Evolutionary conservation across 2,797 vertebrate genomes (phyloP).

Genomic region (Aldrovandia affinis): DNA sequence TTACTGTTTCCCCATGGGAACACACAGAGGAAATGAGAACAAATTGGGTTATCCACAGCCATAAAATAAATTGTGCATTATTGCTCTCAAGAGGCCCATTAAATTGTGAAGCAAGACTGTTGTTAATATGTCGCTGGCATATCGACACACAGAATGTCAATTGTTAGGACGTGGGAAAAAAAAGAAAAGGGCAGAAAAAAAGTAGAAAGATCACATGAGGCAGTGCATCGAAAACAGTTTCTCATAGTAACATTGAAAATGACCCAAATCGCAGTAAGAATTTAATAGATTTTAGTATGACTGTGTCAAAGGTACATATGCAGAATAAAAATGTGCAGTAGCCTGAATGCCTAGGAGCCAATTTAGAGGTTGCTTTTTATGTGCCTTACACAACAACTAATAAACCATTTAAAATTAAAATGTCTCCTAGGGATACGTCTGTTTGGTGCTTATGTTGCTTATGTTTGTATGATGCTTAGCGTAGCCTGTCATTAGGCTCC

Average conservation of each 20-base stretch:
- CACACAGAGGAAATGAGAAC: neutral
- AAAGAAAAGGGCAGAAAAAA: no score
- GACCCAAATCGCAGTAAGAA: neutral
- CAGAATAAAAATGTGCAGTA: neutral
- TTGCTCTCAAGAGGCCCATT: neutral
- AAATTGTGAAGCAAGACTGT: neutral
- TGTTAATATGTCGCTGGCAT: neutral
- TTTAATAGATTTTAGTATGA: neutral
- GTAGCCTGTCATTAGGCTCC: neutral
- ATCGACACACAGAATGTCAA: neutral
- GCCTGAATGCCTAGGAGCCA: neutral
- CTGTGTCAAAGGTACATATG: neutral
- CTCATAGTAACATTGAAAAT: neutral
- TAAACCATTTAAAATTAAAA: neutral
- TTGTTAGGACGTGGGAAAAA: no score
- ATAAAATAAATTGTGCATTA: neutral
- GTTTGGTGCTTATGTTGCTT: neutral
- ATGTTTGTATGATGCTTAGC: neutral
- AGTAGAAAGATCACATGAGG: no score
- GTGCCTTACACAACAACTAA: neutral
- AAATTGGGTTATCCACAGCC: slow-evolving; percentile 3
- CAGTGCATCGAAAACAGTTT: neutral
- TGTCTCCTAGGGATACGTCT: neutral
- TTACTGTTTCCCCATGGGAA: neutral
- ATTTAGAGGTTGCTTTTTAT: neutral